Base-by-base conservation (phyloP, 2,888 invertebrate species). In the Seira ritae region DNA sequence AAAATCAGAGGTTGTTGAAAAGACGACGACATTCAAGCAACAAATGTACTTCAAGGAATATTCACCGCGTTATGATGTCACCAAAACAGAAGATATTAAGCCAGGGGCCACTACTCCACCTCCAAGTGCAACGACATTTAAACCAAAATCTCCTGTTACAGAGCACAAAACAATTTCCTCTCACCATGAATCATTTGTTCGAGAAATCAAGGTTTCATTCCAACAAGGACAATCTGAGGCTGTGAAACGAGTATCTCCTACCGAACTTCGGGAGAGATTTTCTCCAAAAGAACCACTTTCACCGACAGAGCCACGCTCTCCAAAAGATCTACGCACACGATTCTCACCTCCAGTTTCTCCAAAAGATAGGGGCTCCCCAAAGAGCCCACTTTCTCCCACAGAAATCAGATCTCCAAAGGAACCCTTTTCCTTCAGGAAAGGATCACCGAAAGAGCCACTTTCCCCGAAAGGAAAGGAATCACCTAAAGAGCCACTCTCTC, bases 141-240 rank as follows among this genome's bases (percentile, higher is more conserved):
- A 88, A 60, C 86, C 87, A 8, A 84, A 85, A 20, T 86, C 87
- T 4, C 88, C 88, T 0, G 86, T 87, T 3, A 85, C 83, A 1
- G 86, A 86, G 23, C 86, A 86, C 8, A 83, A 84, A 80, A 55
- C 55, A 55, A 55, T 55, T 55, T 50, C 77, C 0, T 69, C 77
- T n/a, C 80, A 76, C 73, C 74, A 10, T n/a, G 86, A 86, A 55
- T 81, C 76, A 22, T 81, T 88, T 17, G 86, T 87, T 0, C 72
- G 86, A 65, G 88, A 88, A 80, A 83, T 88, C 20, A 85, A 87
- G 74, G 85, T 88, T 0, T 84, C 85, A 0, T 88, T 85, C 70
- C 85, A 83, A 22, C 68, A 72, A 46, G 87, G 84, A n/a, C 71
- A 76, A 62, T 73, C 81, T 0, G 84, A 85, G 22, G 77, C 77